phyloP scores from a whole-genome alignment of 2,113 vertebrate genomes.

The Serinus canaria region DNA sequence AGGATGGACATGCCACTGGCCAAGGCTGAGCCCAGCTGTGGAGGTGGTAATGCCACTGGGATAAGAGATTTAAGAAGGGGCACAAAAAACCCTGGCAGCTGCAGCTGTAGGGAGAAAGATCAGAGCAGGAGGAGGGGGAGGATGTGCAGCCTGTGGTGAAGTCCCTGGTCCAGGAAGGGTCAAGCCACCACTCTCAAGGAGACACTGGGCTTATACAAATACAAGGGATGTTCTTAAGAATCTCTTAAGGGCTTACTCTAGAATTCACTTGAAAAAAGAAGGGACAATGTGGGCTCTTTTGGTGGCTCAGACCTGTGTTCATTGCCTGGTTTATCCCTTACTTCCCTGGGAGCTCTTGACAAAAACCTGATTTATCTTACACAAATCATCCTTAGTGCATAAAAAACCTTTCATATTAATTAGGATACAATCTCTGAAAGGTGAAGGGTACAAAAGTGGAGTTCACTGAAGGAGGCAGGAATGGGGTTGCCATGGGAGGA shows the following conservation, averaged over 20 bases:
- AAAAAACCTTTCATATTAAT: not conserved
- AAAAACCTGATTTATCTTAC: not conserved
- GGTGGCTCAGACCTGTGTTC: not conserved
- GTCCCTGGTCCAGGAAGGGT: not conserved
- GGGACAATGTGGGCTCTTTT: no score
- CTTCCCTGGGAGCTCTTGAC: not conserved
- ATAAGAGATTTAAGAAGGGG: not conserved
- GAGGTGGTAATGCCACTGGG: no score
- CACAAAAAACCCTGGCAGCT: not conserved
- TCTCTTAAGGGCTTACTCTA: not conserved
- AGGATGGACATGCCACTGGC: not conserved
- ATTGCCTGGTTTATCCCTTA: not conserved
- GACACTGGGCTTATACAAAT: not conserved
- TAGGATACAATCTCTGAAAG: not conserved
- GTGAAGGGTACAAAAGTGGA: not conserved
- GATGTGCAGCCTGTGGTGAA: accelerated
- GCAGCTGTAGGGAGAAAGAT: no score
- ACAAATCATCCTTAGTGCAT: not conserved
- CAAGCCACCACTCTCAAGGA: not conserved
- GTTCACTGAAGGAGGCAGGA: not conserved
- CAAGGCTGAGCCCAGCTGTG: not conserved
- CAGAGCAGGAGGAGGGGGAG: not conserved
- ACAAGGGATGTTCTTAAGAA: not conserved
- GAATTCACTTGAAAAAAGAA: not conserved
- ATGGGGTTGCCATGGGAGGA: not conserved